These are phyloP conservation scores for Phylloscopus collybita DNA, from an alignment of 2,797 vertebrate genomes.

Conservation along the genomic window DNA sequence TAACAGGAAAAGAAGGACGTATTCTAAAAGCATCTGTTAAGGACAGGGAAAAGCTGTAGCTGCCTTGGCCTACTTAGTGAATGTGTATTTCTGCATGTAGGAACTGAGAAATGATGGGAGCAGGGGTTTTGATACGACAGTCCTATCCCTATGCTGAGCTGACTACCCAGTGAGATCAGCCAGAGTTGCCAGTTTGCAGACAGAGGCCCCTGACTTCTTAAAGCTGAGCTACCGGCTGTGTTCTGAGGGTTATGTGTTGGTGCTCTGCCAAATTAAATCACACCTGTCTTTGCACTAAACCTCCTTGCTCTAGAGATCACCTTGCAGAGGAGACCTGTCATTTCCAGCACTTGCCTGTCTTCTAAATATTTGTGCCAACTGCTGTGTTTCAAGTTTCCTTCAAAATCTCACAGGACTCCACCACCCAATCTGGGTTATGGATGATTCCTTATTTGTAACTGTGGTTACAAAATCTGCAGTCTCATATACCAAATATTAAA, in stretches of 20 bases:
- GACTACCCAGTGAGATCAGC: background rate
- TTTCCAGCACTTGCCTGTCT: background rate
- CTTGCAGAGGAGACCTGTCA: background rate
- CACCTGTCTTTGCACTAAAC: background rate
- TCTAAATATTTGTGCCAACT: background rate
- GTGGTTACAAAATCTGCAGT: background rate
- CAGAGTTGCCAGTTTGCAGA: background rate
- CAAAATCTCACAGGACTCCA: background rate
- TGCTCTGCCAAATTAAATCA: background rate
- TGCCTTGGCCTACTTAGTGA: constrained; percentile 23
- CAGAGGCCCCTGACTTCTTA: background rate
- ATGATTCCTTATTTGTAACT: background rate
- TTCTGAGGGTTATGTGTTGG: background rate
- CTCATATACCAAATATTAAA: background rate
- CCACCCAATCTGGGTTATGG: background rate
- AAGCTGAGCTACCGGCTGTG: background rate
- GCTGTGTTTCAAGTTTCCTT: background rate
- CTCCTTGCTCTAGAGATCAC: background rate
- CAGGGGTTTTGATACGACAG: background rate
- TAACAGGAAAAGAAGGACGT: constrained; percentile 19
- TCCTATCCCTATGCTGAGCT: background rate
- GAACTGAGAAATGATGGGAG: background rate
- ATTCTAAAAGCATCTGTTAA: constrained; percentile 40
- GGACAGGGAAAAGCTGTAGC: background rate
- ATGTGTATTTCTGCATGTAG: background rate